Base-by-base conservation (phyloP, 2,888 invertebrate genomes). In the Athetis lepigone region DNA sequence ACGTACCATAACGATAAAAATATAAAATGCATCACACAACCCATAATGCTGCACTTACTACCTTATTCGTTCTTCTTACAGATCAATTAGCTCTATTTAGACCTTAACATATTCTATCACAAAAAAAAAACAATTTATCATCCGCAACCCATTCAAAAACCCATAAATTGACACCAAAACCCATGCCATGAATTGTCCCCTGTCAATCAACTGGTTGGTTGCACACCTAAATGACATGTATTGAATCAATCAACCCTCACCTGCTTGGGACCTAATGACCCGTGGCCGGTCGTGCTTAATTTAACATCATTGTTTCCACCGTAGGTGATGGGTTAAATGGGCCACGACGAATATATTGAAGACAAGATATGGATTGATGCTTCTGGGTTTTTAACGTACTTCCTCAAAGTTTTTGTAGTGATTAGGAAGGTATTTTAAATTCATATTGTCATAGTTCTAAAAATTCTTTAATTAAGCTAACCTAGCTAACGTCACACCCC, bases 261-360 rank as follows among this genome's bases (percentile, higher is more conserved):
- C 76, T 65, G 69, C 73, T 60, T 66, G 68, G 65, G 47, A 74
- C 71, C 85, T 90, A 92, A 92, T 92, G 91, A 87, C 84, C 89
- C 90, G 76, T 84, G 83, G 83, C 87, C 80, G 83, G 87, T 87
- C 87, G 87, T 85, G 89, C 89, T 87, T 89, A 86, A 90, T 90
- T 88, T 85, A 87, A 89, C 90, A 85, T 84, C 84, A 84, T 82
- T 86, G 87, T 88, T 84, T 80, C 76, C 77, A 63, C 71, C 73
- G 25, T 56, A 84, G 81, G 86, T 84, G 86, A 84, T 81, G 83
- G 77, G 79, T 80, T 79, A 79, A 85, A 82, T 81, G 79, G 50
- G 27, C 29, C 36, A 45, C 67, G 71, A 80, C 76, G 70, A 60
- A 55, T 19, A 25, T 58, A 55, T 70, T 62, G 46, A 62, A 59